A percentile compares a stretch with the other conserved stretches of the same genome.
Evolutionary conservation across 2,888 invertebrate species (phyloP).

Genomic region (Chydorus sphaericus): DNA sequence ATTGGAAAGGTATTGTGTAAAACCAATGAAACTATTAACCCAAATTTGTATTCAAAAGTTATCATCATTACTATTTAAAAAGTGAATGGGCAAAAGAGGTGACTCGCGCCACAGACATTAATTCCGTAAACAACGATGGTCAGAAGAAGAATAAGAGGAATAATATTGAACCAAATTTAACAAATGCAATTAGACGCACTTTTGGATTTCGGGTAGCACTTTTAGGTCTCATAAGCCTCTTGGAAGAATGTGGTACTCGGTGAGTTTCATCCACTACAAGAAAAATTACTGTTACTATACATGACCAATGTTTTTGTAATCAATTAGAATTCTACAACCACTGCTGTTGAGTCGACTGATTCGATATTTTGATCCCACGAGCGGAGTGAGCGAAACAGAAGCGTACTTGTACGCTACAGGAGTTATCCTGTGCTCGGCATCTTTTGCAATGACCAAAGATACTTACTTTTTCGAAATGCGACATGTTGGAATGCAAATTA

Average conservation of each 20-base stretch:
- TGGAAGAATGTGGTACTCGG: neutral
- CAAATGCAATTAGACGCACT: neutral
- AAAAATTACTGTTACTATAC: neutral
- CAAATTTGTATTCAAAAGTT: neutral
- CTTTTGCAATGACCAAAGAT: conserved; percentile 67
- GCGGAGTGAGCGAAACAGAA: conserved; percentile 34
- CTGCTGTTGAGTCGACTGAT: conserved; percentile 47
- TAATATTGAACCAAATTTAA: conserved; percentile 14
- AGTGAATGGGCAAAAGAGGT: neutral
- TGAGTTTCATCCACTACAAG: neutral
- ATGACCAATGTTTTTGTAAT: conserved; percentile 33
- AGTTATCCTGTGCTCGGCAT: conserved; percentile 54
- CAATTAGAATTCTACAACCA: conserved; percentile 46
- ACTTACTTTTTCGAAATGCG: conserved; percentile 72
- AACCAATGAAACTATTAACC: neutral
- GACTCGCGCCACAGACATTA: neutral
- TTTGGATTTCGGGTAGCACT: neutral
- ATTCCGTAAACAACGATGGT: conserved; percentile 29
- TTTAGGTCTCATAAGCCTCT: neutral
- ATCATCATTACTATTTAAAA: neutral
- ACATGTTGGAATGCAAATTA: conserved; percentile 56
- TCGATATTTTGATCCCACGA: conserved; percentile 43
- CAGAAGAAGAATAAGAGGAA: no score
- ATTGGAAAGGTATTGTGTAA: conserved; percentile 25
- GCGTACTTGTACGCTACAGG: conserved; percentile 63